Conservation (phyloP, 2,888 invertebrate genomes). For the Lasioglossum villosulum region DNA sequence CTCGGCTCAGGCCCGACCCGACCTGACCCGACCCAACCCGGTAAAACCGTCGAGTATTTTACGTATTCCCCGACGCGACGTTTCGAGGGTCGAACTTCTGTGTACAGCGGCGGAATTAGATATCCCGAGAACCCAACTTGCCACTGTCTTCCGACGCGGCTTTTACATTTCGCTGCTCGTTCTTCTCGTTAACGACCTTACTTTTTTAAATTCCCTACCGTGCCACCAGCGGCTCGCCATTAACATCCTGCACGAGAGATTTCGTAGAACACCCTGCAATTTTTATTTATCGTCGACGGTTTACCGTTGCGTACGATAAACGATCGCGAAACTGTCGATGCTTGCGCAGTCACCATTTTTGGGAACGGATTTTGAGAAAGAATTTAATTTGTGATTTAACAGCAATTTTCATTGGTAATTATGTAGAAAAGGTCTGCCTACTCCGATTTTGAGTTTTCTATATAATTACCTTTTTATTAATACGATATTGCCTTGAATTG, state of each 20-base stretch:
- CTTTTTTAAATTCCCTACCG: slow-evolving; percentile 24
- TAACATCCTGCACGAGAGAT: background rate
- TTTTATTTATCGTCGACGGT: background rate
- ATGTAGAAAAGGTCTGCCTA: too few species aligned
- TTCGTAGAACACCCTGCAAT: background rate
- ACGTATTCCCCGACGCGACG: slow-evolving; percentile 62
- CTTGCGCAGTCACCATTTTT: background rate
- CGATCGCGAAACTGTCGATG: background rate
- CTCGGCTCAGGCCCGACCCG: slow-evolving; percentile 10
- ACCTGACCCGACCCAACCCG: background rate
- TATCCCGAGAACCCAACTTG: background rate
- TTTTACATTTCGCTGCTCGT: slow-evolving; percentile 26
- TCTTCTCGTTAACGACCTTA: slow-evolving; percentile 31
- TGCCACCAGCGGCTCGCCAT: background rate
- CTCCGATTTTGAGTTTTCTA: too few species aligned
- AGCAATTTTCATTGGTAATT: too few species aligned
- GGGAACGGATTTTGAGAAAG: background rate
- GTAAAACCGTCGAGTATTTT: slow-evolving; percentile 48
- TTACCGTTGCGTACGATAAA: background rate
- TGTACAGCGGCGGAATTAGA: slow-evolving; percentile 42
- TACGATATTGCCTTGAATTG: too few species aligned
- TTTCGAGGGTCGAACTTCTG: slow-evolving; percentile 38
- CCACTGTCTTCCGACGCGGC: slow-evolving; percentile 21
- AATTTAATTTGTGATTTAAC: background rate
- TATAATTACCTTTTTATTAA: too few species aligned